A percentile compares a stretch with the other conserved stretches of the same genome.
phyloP scores from a whole-genome alignment of 35 echinoderm and acorn worm species.

The Nesometra sesokonis region DNA sequence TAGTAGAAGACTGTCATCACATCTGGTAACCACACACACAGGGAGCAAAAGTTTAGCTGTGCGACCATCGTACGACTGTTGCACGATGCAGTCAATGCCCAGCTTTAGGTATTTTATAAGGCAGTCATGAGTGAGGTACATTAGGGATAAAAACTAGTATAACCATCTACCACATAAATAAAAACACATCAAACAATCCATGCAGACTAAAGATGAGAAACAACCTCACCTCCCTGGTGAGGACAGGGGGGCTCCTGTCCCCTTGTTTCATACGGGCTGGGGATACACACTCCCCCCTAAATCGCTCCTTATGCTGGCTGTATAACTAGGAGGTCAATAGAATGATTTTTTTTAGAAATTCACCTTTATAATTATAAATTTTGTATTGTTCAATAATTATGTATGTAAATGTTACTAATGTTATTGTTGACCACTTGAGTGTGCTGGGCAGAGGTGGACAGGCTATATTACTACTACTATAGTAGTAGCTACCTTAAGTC shows the following conservation, averaged over 20 bases:
- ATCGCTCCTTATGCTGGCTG: neutral
- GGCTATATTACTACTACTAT: too few species aligned
- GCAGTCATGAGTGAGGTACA: neutral
- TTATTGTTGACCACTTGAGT: too few species aligned
- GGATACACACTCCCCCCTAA: neutral
- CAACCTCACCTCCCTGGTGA: slow-evolving; percentile 62
- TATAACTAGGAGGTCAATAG: neutral
- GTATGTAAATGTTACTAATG: neutral
- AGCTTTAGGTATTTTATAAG: too few species aligned
- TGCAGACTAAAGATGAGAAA: neutral
- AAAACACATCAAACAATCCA: slow-evolving; percentile 11
- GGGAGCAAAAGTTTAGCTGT: too few species aligned
- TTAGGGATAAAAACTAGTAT: neutral
- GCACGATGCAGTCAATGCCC: too few species aligned
- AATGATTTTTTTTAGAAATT: neutral
- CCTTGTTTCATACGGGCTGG: neutral
- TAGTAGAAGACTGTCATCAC: too few species aligned
- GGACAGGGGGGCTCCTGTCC: slow-evolving; percentile 32
- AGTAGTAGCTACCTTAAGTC: too few species aligned
- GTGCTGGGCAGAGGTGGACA: too few species aligned
- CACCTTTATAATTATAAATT: too few species aligned
- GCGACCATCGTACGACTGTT: too few species aligned
- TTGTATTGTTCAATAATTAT: neutral
- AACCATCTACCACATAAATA: neutral
- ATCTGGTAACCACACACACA: too few species aligned